phyloP scores from a whole-genome alignment of 2,888 invertebrate species.

The Nasonia oneida region DNA sequence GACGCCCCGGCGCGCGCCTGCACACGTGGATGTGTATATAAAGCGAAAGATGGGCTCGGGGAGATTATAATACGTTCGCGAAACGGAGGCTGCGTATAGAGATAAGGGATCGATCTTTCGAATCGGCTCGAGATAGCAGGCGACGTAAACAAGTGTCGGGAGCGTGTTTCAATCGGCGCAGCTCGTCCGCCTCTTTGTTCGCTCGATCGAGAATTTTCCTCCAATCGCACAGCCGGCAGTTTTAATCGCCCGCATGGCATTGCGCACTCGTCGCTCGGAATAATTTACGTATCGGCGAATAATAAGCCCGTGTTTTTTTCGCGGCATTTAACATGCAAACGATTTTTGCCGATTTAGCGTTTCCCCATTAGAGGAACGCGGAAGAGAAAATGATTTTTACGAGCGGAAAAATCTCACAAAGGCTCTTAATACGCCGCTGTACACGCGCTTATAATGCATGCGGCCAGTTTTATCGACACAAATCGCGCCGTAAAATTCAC shows the following conservation, averaged over 20 bases:
- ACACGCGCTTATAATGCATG: conserved; percentile 7
- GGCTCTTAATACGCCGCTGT: background rate
- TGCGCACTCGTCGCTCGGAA: background rate
- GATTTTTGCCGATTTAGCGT: conserved; percentile 51
- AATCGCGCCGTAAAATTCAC: conserved; percentile 46
- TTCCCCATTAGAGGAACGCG: conserved; percentile 54
- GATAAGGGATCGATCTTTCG: conserved; percentile 50
- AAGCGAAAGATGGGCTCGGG: conserved; percentile 16
- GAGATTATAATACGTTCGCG: conserved; percentile 1
- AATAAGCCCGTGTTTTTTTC: conserved; percentile 2
- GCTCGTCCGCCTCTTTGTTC: background rate
- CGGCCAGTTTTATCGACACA: conserved; percentile 33
- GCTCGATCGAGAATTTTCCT: conserved; percentile 14
- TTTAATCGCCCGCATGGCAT: background rate
- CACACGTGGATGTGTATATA: conserved; percentile 16
- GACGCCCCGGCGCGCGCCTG: conserved; percentile 47
- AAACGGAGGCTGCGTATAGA: background rate
- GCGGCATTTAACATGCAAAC: conserved; percentile 6
- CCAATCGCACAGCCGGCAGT: background rate
- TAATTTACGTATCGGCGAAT: background rate
- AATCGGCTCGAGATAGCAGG: background rate
- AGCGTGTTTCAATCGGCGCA: background rate
- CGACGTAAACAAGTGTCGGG: conserved; percentile 53
- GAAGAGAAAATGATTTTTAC: conserved; percentile 51
- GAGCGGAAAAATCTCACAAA: conserved; percentile 31